phyloP scores from a whole-genome alignment of 2,888 invertebrate species.

The Lycia hirtaria region DNA sequence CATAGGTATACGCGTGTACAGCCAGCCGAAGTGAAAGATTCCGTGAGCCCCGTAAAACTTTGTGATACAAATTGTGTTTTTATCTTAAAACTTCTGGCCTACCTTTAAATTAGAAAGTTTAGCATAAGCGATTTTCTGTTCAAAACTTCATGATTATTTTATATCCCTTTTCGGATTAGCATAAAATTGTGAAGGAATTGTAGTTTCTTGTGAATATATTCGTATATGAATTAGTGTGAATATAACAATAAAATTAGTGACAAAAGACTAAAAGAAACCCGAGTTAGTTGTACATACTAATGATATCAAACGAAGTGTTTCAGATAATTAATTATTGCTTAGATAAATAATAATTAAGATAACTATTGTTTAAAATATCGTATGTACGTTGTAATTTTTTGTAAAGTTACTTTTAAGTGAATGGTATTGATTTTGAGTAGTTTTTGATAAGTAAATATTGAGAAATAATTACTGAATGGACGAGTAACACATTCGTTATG shows the following conservation, averaged over 20 bases:
- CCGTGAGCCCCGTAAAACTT: slow-evolving; percentile 17
- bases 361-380: slow-evolving; percentile 56
- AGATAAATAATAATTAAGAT: slow-evolving; percentile 47
- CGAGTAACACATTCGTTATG: slow-evolving; percentile 58
- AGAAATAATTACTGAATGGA: slow-evolving; percentile 70
- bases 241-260: slow-evolving; percentile 79
- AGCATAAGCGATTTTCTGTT: slow-evolving; percentile 25
- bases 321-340: slow-evolving; percentile 47
- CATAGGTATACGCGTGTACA: slow-evolving; percentile 17
- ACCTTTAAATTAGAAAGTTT: slow-evolving; percentile 29
- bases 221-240: slow-evolving; percentile 65
- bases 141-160: slow-evolving; percentile 19
- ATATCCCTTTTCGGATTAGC: slow-evolving; percentile 12
- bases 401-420: slow-evolving; percentile 78
- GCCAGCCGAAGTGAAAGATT: slow-evolving; percentile 19
- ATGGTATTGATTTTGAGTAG: slow-evolving; percentile 77
- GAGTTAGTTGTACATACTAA: slow-evolving; percentile 69
- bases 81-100: slow-evolving; percentile 31
- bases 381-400: slow-evolving; percentile 79
- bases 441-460: slow-evolving; percentile 84
- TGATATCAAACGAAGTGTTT: slow-evolving; percentile 67
- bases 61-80: slow-evolving; percentile 32
- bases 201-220: slow-evolving; percentile 68
- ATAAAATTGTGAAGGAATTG: slow-evolving; percentile 53
- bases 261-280: slow-evolving; percentile 68